Base-by-base conservation (phyloP, 2,797 vertebrate genomes). In the Alfaro cultratus region DNA sequence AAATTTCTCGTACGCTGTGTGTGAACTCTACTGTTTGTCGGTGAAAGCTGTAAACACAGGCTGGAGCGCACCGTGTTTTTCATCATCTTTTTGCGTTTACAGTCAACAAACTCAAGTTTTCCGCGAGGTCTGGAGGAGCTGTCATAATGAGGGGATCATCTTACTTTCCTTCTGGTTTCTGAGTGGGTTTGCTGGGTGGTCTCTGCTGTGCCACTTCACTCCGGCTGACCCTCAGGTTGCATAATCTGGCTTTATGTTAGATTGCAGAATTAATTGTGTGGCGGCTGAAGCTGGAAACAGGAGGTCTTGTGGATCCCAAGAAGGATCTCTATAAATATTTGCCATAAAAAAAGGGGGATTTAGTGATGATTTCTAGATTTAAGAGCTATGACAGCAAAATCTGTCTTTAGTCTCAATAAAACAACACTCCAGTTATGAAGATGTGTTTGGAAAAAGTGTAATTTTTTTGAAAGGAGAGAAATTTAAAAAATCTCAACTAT, bases 41-140 rank as follows among this genome's bases (percentile, higher is more conserved):
- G 13, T 31, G 18, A 68, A 26, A 26, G 31, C 21, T 21, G 51
- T 84, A 84, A 87, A 89, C 78, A 81, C 60, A 82, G 81, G 70
- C 67, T 76, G 60, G 15, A 18, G 57, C 57, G 31, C 57, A 34
- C 57, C 6, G 2, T 41, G 64, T 68, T 68, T 26, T 41, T 49
- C n/a, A 47, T 16, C 5, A 36, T 67, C 53, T 77, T 7, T 57
- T 16, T 80, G 57, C 90, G 21, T 92, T 89, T 90, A 87, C 89
- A 80, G 88, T 92, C 47, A 88, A 88, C 87, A 75, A 88, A 88
- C 87, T 80, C 23, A n/a, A n/a, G 67, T 70, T 70, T 41, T 29
- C 23, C 39, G 21, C 11, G 1, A 23, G 64, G 34, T 68, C 36
- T 10, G 36, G 21, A 68, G 64, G 36, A 68, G 12, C 39, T n/a